These are phyloP conservation scores for Camptogramma bilineatum DNA, from an alignment of 2,888 invertebrate genomes.

Conservation along the genomic window DNA sequence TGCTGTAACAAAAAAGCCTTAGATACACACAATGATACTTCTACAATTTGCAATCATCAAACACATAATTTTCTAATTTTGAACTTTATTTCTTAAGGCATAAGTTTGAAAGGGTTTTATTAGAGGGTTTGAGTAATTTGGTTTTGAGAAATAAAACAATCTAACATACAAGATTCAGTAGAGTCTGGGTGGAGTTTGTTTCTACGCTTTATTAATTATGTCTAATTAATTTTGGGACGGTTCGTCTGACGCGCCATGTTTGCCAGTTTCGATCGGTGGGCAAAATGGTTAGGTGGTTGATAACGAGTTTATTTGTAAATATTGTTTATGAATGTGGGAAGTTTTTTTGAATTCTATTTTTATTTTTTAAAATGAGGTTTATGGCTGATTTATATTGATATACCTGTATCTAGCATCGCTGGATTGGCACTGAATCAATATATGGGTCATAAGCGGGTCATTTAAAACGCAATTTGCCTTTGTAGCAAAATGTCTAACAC, in stretches of 20 bases:
- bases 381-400: no score
- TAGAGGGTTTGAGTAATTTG: conserved; percentile 36
- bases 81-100: conserved; percentile 40
- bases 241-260: conserved; percentile 61
- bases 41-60: conserved; percentile 54
- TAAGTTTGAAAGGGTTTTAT: conserved; percentile 38
- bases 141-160: conserved; percentile 72
- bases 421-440: no score
- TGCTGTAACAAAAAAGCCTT: conserved; percentile 83
- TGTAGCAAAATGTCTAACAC: no score
- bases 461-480: no score
- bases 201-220: conserved; percentile 84
- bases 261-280: conserved; percentile 69
- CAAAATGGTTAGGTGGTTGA: conserved; percentile 42
- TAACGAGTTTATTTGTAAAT: conserved; percentile 43
- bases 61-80: conserved; percentile 39
- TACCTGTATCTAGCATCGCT: no score
- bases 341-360: neutral
- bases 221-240: conserved; percentile 81
- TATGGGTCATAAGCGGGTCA: no score
- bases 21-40: conserved; percentile 79
- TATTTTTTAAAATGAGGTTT: neutral
- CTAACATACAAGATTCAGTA: conserved; percentile 71
- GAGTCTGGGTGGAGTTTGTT: conserved; percentile 78
- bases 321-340: conserved; percentile 33